Evolutionary conservation across 2,888 invertebrate genomes (phyloP).

Genomic region (Platynereis dumerilii): DNA sequence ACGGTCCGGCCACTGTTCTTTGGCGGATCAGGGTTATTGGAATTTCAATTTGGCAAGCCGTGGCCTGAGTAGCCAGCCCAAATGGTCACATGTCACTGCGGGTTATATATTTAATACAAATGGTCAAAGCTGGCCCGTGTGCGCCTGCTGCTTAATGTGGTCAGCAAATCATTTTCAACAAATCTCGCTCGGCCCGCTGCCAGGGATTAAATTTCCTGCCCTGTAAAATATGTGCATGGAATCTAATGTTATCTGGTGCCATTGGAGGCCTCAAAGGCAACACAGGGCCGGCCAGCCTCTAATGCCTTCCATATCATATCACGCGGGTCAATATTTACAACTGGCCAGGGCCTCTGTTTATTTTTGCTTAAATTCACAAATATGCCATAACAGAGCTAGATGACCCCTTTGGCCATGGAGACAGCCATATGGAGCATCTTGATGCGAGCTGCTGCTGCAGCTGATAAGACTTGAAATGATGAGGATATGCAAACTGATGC

Average conservation of each 20-base stretch:
- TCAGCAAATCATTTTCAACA: conserved; percentile 14
- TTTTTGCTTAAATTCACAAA: conserved; percentile 26
- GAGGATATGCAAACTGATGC: too few relatives aligned
- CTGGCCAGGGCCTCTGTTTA: conserved; percentile 14
- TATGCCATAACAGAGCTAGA: conserved; percentile 7
- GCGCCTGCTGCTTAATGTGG: not conserved
- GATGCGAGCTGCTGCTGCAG: too few relatives aligned
- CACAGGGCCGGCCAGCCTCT: not conserved
- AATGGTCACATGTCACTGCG: too few relatives aligned
- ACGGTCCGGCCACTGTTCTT: not conserved
- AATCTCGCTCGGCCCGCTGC: conserved; percentile 6
- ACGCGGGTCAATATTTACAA: conserved; percentile 20
- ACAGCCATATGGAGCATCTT: too few relatives aligned
- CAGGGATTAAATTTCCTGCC: conserved; percentile 6
- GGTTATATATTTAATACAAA: too few relatives aligned
- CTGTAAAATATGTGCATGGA: conserved; percentile 16
- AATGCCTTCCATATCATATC: conserved; percentile 10
- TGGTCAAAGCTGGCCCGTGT: too few relatives aligned
- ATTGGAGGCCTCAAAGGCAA: conserved; percentile 6
- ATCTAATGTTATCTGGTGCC: conserved; percentile 5
- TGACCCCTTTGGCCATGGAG: not conserved
- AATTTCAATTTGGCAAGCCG: conserved; percentile 5
- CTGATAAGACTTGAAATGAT: too few relatives aligned
- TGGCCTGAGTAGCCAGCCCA: too few relatives aligned
- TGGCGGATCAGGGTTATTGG: conserved; percentile 2